Conservation (phyloP, 2,797 vertebrate genomes). For the Melanotaenia nigrans region DNA sequence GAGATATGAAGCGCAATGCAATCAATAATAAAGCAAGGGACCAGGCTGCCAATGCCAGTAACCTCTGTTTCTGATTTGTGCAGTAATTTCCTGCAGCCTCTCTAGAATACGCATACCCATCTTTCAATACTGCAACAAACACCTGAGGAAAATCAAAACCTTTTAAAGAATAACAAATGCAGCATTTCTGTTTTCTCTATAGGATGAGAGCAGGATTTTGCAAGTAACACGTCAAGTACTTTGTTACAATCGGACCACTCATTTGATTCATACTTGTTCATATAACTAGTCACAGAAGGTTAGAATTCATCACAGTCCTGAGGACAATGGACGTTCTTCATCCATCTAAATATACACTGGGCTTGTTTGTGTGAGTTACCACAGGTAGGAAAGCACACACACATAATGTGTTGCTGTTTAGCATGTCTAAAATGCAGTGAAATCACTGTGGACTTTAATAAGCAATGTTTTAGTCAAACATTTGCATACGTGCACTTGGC, state of each 20-base stretch:
- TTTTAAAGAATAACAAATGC: background rate
- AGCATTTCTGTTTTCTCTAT: background rate
- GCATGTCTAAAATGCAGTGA: too few relatives aligned
- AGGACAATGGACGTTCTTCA: constrained; percentile 49
- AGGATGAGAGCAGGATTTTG: constrained; percentile 1
- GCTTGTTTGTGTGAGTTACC: constrained; percentile 53
- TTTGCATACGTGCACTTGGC: too few relatives aligned
- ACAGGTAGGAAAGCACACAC: constrained; percentile 40
- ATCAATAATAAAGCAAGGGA: background rate
- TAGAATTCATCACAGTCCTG: constrained; percentile 67
- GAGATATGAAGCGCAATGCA: background rate
- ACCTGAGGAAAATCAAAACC: constrained; percentile 1
- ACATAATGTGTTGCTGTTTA: background rate
- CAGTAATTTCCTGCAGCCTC: background rate
- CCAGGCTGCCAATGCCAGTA: constrained; percentile 2
- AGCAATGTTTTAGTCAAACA: too few relatives aligned
- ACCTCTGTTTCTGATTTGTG: background rate
- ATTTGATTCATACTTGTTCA: constrained; percentile 59
- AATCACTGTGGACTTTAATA: too few relatives aligned
- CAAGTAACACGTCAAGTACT: constrained; percentile 19
- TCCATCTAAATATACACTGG: constrained; percentile 16
- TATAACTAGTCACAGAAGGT: constrained; percentile 56
- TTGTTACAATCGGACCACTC: constrained; percentile 7
- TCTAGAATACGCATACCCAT: background rate
- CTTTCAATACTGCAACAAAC: constrained; percentile 7